Conservation (phyloP, 2,888 invertebrate species). For the Spicauda simplicius region DNA sequence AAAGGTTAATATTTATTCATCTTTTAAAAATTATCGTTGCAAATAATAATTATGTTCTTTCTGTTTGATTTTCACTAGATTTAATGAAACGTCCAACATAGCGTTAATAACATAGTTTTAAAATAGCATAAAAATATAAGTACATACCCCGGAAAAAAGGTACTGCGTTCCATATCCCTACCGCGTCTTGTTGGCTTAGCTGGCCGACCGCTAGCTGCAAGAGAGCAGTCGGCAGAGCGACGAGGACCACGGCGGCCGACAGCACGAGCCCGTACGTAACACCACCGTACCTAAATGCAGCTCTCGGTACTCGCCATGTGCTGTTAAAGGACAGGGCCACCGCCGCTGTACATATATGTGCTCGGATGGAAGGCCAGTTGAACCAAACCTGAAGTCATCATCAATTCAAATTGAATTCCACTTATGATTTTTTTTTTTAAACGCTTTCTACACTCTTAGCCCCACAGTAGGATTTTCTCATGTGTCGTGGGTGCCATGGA, state of each 20-base stretch:
- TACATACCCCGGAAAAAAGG: conserved; percentile 86
- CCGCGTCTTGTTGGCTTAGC: conserved; percentile 87
- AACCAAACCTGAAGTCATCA: conserved; percentile 52
- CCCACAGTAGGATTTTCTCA: too few relatives aligned
- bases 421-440: too few relatives aligned
- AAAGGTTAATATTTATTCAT: too few relatives aligned
- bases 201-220: conserved; percentile 87
- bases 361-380: conserved; percentile 60
- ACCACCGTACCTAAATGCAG: conserved; percentile 75
- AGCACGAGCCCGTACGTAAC: conserved; percentile 82
- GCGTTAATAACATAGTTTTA: background rate
- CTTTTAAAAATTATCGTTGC: too few relatives aligned
- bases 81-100: too few relatives aligned
- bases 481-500: too few relatives aligned
- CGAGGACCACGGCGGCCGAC: conserved; percentile 70
- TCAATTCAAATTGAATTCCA: background rate
- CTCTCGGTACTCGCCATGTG: conserved; percentile 85
- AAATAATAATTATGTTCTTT: too few relatives aligned
- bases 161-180: conserved; percentile 87
- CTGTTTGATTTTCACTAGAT: too few relatives aligned
- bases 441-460: too few relatives aligned
- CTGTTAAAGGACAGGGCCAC: conserved; percentile 84
- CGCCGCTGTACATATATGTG: conserved; percentile 80
- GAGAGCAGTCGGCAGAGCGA: conserved; percentile 85
- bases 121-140: background rate